Percentiles rank a stretch among this genome's conserved stretches.
phyloP scores from a whole-genome alignment of 1,140 invertebrate genomes.

The Hestina assimilis region DNA sequence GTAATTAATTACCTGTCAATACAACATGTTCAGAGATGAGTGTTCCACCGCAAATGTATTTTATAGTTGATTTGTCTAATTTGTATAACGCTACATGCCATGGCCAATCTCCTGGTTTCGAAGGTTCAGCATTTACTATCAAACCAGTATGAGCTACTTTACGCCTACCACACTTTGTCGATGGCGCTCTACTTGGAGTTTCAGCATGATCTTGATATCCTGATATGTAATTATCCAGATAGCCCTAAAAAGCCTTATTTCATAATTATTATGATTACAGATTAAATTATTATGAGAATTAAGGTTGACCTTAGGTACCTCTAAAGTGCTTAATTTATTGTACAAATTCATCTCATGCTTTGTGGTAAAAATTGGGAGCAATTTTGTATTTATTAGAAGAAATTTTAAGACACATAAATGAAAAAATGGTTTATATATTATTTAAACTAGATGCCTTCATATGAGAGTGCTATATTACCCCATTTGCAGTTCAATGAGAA shows the following conservation, averaged over 20 bases:
- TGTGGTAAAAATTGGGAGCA: too few relatives aligned
- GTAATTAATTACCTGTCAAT: constrained; percentile 42
- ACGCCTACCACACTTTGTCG: constrained; percentile 42
- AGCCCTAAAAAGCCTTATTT: constrained; percentile 8
- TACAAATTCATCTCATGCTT: too few relatives aligned
- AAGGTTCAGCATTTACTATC: constrained; percentile 40
- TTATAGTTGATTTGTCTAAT: constrained; percentile 78
- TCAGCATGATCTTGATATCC: constrained; percentile 9
- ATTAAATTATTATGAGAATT: too few relatives aligned
- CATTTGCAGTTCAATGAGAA: too few relatives aligned
- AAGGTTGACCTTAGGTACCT: too few relatives aligned
- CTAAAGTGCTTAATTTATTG: too few relatives aligned
- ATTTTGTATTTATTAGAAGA: too few relatives aligned
- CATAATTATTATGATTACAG: too few relatives aligned
- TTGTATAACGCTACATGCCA: constrained; percentile 90
- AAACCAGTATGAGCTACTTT: constrained; percentile 48
- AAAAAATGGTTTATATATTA: too few relatives aligned
- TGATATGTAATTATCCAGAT: background rate
- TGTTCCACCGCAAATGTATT: constrained; percentile 57
- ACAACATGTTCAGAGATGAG: constrained; percentile 43
- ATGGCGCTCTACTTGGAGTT: constrained; percentile 2
- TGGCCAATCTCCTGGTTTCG: constrained; percentile 87
- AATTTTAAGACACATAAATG: too few relatives aligned
- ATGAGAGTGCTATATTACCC: too few relatives aligned
- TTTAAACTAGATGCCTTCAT: too few relatives aligned